phyloP scores from a whole-genome alignment of 2,888 invertebrate genomes.

The Pheosia tremula region DNA sequence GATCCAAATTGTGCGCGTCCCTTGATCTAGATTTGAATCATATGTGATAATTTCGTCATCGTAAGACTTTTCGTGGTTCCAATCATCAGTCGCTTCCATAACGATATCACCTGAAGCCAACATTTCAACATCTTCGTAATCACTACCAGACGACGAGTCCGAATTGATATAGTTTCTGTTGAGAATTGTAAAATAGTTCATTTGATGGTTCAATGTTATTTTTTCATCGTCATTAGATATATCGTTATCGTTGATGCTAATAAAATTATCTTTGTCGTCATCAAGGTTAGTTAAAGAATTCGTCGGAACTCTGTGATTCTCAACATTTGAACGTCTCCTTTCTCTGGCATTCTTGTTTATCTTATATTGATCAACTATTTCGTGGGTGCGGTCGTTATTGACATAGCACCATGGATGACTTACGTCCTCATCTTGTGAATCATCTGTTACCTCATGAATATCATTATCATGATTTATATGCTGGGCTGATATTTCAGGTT shows the following conservation, averaged over 20 bases:
- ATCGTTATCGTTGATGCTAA: constrained; percentile 14
- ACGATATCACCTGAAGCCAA: constrained; percentile 26
- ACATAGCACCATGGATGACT: constrained; percentile 49
- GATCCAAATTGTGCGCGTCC: constrained; percentile 65
- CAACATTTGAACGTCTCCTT: constrained; percentile 40
- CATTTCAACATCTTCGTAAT: constrained; percentile 38
- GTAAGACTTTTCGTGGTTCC: constrained; percentile 35
- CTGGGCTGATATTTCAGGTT: constrained; percentile 38
- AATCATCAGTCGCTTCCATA: constrained; percentile 25
- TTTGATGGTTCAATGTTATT: constrained; percentile 38
- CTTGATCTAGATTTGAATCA: constrained; percentile 41
- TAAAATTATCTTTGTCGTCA: constrained; percentile 7
- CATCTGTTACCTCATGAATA: constrained; percentile 15
- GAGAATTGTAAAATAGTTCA: constrained; percentile 58
- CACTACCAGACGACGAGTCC: constrained; percentile 52
- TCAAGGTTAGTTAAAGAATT: constrained; percentile 15
- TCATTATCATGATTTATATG: constrained; percentile 7
- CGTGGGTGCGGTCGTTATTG: constrained; percentile 32
- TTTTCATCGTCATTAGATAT: constrained; percentile 21
- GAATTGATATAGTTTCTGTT: constrained; percentile 52
- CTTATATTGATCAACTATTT: constrained; percentile 37
- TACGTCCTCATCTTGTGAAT: constrained; percentile 11
- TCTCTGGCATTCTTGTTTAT: constrained; percentile 54
- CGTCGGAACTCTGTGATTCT: constrained; percentile 13
- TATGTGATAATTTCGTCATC: constrained; percentile 44